phyloP scores from a whole-genome alignment of 2,888 invertebrate species.

The Pyrocoelia pectoralis region DNA sequence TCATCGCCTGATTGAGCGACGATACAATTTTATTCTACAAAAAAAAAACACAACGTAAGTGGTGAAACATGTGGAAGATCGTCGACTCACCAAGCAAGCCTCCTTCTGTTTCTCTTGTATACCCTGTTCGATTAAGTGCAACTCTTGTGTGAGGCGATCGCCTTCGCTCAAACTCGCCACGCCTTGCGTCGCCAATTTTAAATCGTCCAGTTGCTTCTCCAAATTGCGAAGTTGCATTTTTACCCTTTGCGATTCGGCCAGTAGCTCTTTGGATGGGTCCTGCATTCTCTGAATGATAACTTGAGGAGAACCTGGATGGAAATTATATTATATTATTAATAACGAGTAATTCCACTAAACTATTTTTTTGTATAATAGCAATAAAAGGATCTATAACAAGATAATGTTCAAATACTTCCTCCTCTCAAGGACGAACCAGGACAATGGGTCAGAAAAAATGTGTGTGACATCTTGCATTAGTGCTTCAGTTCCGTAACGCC shows the following conservation, averaged over 20 bases:
- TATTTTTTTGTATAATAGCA: no score
- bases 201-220: constrained; percentile 69
- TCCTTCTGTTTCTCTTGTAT: constrained; percentile 70
- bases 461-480: no score
- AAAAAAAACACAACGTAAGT: not conserved
- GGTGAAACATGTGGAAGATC: no score
- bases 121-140: constrained; percentile 68
- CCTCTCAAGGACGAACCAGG: no score
- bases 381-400: no score
- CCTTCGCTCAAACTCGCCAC: constrained; percentile 64
- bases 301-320: constrained; percentile 51
- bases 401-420: no score
- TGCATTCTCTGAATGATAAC: constrained; percentile 55
- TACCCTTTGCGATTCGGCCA: constrained; percentile 68
- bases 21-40: constrained; percentile 57
- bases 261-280: constrained; percentile 58
- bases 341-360: no score
- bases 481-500: no score
- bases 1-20: constrained; percentile 50
- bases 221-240: constrained; percentile 67
- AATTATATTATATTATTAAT: no score
- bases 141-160: constrained; percentile 66
- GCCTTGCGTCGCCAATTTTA: constrained; percentile 66
- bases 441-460: no score
- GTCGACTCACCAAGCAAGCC: constrained; percentile 58